Evolutionary conservation across 2,113 vertebrate genomes (phyloP).

Genomic region (Brachyistius frenatus): DNA sequence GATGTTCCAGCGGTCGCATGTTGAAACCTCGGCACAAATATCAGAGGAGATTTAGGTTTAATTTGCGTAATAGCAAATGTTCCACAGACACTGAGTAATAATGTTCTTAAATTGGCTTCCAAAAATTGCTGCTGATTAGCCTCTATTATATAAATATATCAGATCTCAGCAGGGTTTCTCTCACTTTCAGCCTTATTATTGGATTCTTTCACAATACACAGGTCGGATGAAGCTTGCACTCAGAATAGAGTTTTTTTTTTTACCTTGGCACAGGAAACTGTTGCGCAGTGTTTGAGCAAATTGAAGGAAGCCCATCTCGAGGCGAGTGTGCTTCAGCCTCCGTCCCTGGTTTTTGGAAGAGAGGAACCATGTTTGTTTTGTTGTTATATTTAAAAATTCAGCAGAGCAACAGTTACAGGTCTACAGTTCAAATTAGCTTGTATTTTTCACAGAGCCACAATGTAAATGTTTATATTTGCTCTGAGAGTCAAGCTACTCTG

Average conservation of each 20-base stretch:
- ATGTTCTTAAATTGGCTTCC: constrained; percentile 52
- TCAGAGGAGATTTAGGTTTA: constrained; percentile 45
- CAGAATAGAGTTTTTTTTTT: constrained; percentile 53
- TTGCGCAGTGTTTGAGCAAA: constrained; percentile 56
- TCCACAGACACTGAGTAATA: constrained; percentile 27
- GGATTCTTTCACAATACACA: constrained; percentile 58
- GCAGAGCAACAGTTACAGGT: constrained; percentile 5
- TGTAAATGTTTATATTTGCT: no score
- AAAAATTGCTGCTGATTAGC: constrained; percentile 62
- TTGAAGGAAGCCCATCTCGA: constrained; percentile 41
- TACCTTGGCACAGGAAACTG: constrained; percentile 58
- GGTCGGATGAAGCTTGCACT: constrained; percentile 50
- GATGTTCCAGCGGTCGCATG: constrained; percentile 21
- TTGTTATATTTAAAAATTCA: constrained; percentile 24
- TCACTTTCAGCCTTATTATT: constrained; percentile 66
- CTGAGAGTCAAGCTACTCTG: no score
- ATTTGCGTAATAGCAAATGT: constrained; percentile 42
- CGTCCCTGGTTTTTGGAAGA: constrained; percentile 8
- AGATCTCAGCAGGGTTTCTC: constrained; percentile 66
- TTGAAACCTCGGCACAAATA: constrained; percentile 56
- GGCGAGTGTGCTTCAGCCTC: constrained; percentile 40
- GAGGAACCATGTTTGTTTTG: constrained; percentile 8
- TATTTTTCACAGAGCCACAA: background rate
- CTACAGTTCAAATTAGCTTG: background rate
- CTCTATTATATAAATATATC: constrained; percentile 15